Conservation (phyloP, 2,113 vertebrate species). For the Polyodon spathula region DNA sequence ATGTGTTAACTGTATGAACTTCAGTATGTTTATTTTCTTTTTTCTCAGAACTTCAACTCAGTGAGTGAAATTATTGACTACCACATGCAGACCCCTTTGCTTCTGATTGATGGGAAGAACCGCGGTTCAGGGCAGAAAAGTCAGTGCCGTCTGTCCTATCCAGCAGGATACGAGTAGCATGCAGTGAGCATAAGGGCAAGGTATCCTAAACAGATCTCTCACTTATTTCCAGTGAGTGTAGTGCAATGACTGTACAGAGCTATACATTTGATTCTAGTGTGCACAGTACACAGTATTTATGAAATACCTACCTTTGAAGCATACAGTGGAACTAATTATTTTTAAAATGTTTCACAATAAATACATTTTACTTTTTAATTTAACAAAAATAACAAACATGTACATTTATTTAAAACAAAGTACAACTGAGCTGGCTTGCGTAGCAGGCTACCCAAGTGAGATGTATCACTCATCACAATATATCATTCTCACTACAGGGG, state of each 20-base stretch:
- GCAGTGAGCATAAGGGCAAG: conserved; percentile 10
- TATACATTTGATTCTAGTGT: too few relatives aligned
- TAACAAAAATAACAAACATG: conserved; percentile 2
- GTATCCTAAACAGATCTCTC: neutral
- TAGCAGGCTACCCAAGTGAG: neutral
- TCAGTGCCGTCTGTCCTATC: conserved; percentile 69
- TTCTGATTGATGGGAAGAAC: conserved; percentile 90
- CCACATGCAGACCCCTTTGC: conserved; percentile 73
- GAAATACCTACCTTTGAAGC: too few relatives aligned
- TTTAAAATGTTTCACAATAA: conserved; percentile 33
- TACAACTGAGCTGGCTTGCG: neutral
- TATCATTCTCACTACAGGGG: too few relatives aligned
- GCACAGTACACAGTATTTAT: too few relatives aligned
- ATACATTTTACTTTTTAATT: too few relatives aligned
- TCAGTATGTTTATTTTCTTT: conserved; percentile 5
- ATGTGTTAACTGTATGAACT: too few relatives aligned
- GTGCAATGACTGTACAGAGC: too few relatives aligned
- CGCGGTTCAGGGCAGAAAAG: conserved; percentile 65
- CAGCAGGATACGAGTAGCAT: conserved; percentile 48
- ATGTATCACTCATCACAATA: too few relatives aligned
- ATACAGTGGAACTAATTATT: too few relatives aligned
- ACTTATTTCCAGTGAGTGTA: too few relatives aligned
- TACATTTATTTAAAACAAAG: neutral
- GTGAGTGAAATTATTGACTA: conserved; percentile 75
- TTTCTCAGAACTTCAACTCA: conserved; percentile 57